Evolutionary conservation across 2,797 vertebrate genomes (phyloP), one percentile per base, ranked within the genome.

Genomic region (Pangasius mekongensis): DNA sequence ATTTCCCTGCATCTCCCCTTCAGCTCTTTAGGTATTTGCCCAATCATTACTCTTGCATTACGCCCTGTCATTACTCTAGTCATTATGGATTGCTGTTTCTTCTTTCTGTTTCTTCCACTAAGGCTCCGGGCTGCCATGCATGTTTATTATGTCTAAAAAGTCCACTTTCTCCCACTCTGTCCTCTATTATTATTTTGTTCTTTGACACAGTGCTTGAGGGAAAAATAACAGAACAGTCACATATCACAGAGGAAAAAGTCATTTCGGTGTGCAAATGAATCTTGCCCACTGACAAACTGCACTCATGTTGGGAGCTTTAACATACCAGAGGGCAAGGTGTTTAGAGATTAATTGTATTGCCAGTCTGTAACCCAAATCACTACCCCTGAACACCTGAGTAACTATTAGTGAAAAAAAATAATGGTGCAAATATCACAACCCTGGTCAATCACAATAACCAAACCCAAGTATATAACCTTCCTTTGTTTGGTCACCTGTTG

Each of bases 111-210:
- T 62, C 58, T 81, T 49, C 56, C 49, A 71, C n/a, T 27, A 6
- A 81, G n/a, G 56, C 67, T 69, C 8, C 47, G 33, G 80, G 56
- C 84, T 27, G 20, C 77, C 49, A 2, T 43, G 39, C 27, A 16
- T 89, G 85, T 84, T 73, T 86, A 86, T 89, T 89, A 80, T 39
- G 36, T 49, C 60, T 43, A 56, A 86, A 89, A 91, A 66, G 54
- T 39, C 36, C 22, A 7, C 43, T 43, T 30, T 80, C 77, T 64
- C 18, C 9, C 49, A 56, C 52, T 83, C 52, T 85, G 62, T 84
- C 77, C 60, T 84, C 24, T 77, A 58, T 84, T 83, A 71, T 87
- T 76, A 84, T 89, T 67, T 56, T 77, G 54, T 87, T 67, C 64
- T 43, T 87, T 87, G 86, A 83, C 69, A 87, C 81, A 66, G 60